A percentile compares a stretch with the other conserved stretches of the same genome.
These are phyloP conservation scores for Spondyliosoma cantharus DNA, from an alignment of 2,797 vertebrate species.

Conservation along the genomic window DNA sequence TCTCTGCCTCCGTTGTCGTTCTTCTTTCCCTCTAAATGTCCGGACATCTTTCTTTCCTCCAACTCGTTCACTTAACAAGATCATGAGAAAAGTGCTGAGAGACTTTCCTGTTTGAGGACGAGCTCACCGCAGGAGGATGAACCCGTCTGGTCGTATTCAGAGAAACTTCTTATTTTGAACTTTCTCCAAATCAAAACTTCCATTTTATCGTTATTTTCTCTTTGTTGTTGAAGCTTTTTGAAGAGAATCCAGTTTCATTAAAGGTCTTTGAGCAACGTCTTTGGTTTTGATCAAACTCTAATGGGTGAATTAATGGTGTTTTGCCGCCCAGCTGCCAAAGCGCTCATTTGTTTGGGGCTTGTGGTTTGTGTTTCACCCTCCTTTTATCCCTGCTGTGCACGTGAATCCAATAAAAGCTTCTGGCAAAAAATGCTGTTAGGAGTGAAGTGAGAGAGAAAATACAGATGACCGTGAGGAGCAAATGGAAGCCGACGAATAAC, in stretches of 20 bases:
- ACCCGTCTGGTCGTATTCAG: neutral
- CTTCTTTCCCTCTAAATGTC: neutral
- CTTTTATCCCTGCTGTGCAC: constrained; percentile 10
- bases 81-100: neutral
- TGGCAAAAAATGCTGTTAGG: constrained; percentile 31
- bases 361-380: constrained; percentile 17
- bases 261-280: constrained; percentile 6
- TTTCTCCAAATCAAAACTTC: neutral
- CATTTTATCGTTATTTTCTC: neutral
- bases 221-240: constrained; percentile 1
- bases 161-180: constrained; percentile 10
- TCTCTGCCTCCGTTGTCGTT: neutral
- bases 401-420: constrained; percentile 19
- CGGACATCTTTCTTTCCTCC: neutral
- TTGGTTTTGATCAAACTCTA: constrained; percentile 29
- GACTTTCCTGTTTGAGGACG: neutral
- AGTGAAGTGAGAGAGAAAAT: constrained; percentile 19
- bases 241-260: constrained; percentile 16
- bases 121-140: neutral
- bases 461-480: constrained; percentile 10
- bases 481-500: constrained; percentile 11
- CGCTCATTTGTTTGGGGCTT: constrained; percentile 16
- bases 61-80: neutral
- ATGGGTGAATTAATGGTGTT: constrained; percentile 37
- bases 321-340: constrained; percentile 6